phyloP scores from a whole-genome alignment of 2,888 invertebrate species.

The Drosophila bunnanda region DNA sequence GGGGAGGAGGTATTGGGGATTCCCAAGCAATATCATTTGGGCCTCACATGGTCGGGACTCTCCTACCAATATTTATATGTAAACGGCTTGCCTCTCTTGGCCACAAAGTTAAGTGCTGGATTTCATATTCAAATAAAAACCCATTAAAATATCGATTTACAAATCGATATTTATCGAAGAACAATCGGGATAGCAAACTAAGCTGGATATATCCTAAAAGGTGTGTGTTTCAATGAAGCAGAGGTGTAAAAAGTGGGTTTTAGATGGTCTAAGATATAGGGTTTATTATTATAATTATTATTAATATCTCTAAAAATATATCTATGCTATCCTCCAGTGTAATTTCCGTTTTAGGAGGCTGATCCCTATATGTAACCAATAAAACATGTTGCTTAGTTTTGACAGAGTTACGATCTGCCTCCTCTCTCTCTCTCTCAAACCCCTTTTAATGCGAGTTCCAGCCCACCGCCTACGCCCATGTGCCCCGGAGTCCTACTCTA shows the following conservation, averaged over 20 bases:
- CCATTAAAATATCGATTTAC: conserved; percentile 14
- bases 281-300: no score
- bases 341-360: conserved; percentile 12
- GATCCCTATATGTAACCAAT: conserved; percentile 23
- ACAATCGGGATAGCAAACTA: neutral
- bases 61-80: neutral
- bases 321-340: conserved; percentile 1
- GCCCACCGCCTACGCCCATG: conserved; percentile 22
- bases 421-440: neutral
- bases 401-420: conserved; percentile 24
- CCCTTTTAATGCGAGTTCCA: conserved; percentile 4
- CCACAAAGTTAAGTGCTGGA: conserved; percentile 12
- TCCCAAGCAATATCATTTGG: neutral
- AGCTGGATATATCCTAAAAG: neutral
- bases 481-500: conserved; percentile 9
- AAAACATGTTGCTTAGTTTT: conserved; percentile 27
- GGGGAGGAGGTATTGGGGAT: neutral
- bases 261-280: neutral
- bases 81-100: conserved; percentile 3
- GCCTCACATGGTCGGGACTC: conserved; percentile 6
- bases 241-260: neutral
- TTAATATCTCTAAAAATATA: no score
- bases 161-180: neutral
- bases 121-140: conserved; percentile 4
- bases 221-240: neutral